Evolutionary conservation across 1,140 invertebrate species (phyloP), one percentile per base, ranked within the genome.

Genomic region (Linepithema humile): DNA sequence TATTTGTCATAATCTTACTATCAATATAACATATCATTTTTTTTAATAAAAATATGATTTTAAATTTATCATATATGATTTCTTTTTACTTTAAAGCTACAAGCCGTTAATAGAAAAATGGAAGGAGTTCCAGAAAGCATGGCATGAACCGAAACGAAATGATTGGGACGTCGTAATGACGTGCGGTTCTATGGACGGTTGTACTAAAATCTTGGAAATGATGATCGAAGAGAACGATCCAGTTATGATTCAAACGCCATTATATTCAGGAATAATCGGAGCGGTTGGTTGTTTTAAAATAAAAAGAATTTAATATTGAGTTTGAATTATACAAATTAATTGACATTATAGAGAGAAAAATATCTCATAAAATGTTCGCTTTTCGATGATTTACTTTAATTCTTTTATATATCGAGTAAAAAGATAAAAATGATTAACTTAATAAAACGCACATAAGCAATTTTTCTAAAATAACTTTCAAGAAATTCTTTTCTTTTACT

Each of bases 161-260:
- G 92, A 95, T 10, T 96, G 96, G 94, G 96, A 96, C 62, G 86
- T 97, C 1, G 89, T 96, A 15, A 93, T 97, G 1, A 97, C 96
- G 0, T 95, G 95, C 73, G 97, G 97, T 0, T 96, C 96, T 10
- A 96, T 97, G 92, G 97, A 97, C 91, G 97, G 96, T 2, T 95
- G 97, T 82, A 96, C 95, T 90, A 97, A 96, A 92, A 94, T 96
- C 69, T 94, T 97, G 5, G 96, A 97, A 73, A 95, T 97, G 94
- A 92, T 96, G n/a, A 77, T 97, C 26, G 92, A 96, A 17, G 94
- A 94, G 29, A 96, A 96, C 1, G 96, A 97, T 84, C 93, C 96
- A 3, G 89, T 97, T 5, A 92, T 98, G 82, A 92, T 97, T 26
- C 96, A 96, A 82, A 93, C 95, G 82, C 97, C 96, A 26, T 88